Percentiles rank a stretch among this genome's conserved stretches.
Conservation (phyloP, 2,797 vertebrate species). For the Rhabdophis nuchalis region DNA sequence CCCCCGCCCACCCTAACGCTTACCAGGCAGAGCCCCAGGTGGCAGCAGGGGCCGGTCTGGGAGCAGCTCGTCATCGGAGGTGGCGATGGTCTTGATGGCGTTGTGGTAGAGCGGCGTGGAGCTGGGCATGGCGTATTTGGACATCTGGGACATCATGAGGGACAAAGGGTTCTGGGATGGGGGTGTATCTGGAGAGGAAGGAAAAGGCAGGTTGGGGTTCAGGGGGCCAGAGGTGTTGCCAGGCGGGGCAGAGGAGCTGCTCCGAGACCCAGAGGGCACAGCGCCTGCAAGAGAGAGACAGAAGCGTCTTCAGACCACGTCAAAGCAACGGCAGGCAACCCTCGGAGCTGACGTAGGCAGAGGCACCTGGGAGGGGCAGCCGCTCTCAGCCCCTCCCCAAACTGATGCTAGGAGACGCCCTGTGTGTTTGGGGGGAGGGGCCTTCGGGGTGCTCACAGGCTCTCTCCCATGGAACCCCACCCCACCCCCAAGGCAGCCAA, state of each 20-base stretch:
- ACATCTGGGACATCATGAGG: constrained; percentile 99
- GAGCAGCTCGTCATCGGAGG: constrained; percentile 93
- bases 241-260: constrained; percentile 82
- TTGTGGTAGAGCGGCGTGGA: constrained; percentile 97
- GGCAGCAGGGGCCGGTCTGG: constrained; percentile 88
- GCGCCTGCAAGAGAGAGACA: constrained; percentile 62
- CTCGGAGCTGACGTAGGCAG: not conserved
- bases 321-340: not conserved
- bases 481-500: not conserved
- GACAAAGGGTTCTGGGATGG: constrained; percentile 93
- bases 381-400: not conserved
- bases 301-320: not conserved
- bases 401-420: not conserved
- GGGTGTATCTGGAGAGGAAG: constrained; percentile 83
- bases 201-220: constrained; percentile 86
- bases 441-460: not conserved
- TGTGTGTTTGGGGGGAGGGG: not conserved
- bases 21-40: constrained; percentile 86
- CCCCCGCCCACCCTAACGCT: not conserved
- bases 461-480: not conserved
- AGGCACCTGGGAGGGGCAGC: not conserved
- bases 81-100: constrained; percentile 98
- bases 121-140: constrained; percentile 97
- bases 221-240: constrained; percentile 78
- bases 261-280: constrained; percentile 75